Base-by-base conservation (phyloP, 2,113 vertebrate genomes). In the Boulengeromyrus knoepffleri region DNA sequence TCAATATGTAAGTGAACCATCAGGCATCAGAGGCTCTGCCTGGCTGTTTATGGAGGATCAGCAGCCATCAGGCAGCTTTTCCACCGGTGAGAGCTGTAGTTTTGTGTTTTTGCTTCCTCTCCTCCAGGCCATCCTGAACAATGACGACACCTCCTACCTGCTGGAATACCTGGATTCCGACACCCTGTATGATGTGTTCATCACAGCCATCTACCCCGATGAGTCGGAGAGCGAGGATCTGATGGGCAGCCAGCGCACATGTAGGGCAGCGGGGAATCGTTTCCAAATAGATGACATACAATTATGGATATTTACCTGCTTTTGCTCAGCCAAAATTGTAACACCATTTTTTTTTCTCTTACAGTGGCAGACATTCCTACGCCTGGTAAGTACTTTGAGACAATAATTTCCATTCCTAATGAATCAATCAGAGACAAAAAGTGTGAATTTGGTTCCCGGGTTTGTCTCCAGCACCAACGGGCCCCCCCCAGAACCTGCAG, bases 201-300 rank as follows among this genome's bases (percentile, higher is more conserved):
- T 99, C 77, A 98, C 98, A 17, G 98, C 97, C 83, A 98, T 99
- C 93, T 99, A 99, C 92, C 98, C 98, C 0, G 99, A 99, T 93
- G 99, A 99, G 91, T 98, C 98, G 0, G 99, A 99, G 94, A 99
- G 98, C 19, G 98, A 99, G 93, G 97, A 97, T 24, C 95, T 99
- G 83, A 93, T 96, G 49, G 98, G 97, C 92, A 97, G 93, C 19
- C 97, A 99, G 93, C 95, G 96, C 90, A 99, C 99, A 95, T 49
- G 99, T 99, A 97, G 96, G 97, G 95, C 85, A 3, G 56, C 36
- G 5, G 10, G 49, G 13, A 77, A 56, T 42, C 31, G 1, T 8
- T 56, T 56, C 27, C 46, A 12, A 24, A 19, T 2, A 47, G 5
- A 31, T 31, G 31, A 77, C 85, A 70, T 15, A 42, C 87, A 15